Conservation (phyloP, 2,797 vertebrate species). For the Tympanoctomys barrerae region DNA sequence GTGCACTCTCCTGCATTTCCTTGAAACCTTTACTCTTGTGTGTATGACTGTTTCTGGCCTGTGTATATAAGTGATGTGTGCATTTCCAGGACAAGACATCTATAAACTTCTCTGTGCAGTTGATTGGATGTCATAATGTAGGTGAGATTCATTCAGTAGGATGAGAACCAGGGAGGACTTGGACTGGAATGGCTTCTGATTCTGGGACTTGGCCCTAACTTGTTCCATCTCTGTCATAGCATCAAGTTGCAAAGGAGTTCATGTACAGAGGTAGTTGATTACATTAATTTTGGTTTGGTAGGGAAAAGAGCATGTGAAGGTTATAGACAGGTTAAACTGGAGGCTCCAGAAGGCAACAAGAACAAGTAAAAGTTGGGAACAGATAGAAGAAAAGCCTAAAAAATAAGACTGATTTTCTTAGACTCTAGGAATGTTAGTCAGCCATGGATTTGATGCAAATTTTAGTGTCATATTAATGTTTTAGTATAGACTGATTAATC, state of each 20-base stretch:
- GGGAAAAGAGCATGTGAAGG: not conserved
- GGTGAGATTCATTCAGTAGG: not conserved
- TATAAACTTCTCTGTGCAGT: not conserved
- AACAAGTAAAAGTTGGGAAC: not conserved
- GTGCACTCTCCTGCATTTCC: not conserved
- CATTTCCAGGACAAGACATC: conserved; percentile 20
- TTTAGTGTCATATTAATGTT: not conserved
- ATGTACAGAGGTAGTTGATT: not conserved
- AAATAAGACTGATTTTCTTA: not conserved
- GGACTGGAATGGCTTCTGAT: not conserved
- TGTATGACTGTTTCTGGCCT: conserved; percentile 23
- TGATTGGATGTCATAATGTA: not conserved
- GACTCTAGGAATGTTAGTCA: not conserved
- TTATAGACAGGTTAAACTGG: not conserved
- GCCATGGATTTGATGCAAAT: not conserved
- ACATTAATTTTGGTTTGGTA: not conserved
- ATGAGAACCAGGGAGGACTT: not conserved
- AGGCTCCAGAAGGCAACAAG: not conserved
- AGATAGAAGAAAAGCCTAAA: conserved; percentile 35
- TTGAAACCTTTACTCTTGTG: conserved; percentile 11
- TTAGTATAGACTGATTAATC: not conserved
- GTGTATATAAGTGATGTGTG: not conserved
- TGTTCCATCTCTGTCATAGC: conserved; percentile 19
- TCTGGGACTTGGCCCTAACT: not conserved
- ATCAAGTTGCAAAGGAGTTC: conserved; percentile 1